Conservation (phyloP, 1,140 invertebrate genomes). For the Carcinoscorpius rotundicauda region DNA sequence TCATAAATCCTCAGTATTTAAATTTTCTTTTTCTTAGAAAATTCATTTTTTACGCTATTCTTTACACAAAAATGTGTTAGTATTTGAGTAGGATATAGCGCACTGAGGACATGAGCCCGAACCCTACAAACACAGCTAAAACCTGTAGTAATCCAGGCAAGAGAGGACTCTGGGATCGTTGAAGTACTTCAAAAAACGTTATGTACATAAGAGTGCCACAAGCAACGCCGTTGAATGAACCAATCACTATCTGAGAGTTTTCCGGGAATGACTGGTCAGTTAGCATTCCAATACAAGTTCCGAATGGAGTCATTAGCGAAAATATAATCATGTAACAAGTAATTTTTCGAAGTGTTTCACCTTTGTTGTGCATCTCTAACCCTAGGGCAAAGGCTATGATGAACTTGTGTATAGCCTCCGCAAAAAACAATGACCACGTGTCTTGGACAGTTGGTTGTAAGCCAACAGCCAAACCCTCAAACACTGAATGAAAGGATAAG, state of each 20-base stretch:
- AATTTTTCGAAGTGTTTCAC: constrained; percentile 11
- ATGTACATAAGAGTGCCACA: constrained; percentile 85
- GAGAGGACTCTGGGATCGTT: constrained; percentile 12
- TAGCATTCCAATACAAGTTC: constrained; percentile 20
- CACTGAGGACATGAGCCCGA: constrained; percentile 2
- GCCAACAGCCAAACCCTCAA: constrained; percentile 76
- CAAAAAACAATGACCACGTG: constrained; percentile 68
- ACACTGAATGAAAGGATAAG: constrained; percentile 77
- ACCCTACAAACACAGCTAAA: constrained; percentile 7
- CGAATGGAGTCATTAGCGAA: constrained; percentile 24
- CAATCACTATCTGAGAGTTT: constrained; percentile 19
- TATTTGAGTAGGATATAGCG: too few species aligned
- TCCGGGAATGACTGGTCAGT: constrained; percentile 11
- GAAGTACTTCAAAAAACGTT: constrained; percentile 82
- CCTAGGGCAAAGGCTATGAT: constrained; percentile 54
- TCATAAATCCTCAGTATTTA: too few species aligned
- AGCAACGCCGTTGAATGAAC: constrained; percentile 40
- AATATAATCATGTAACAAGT: constrained; percentile 20
- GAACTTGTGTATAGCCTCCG: constrained; percentile 75
- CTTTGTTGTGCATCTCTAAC: constrained; percentile 28
- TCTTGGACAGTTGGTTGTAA: constrained; percentile 47
- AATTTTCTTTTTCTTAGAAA: too few species aligned
- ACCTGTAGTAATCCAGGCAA: constrained; percentile 11
- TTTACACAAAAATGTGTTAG: too few species aligned
- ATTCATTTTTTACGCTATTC: too few species aligned